A percentile compares a stretch with the other conserved stretches of the same genome.
phyloP scores from a whole-genome alignment of 2,113 vertebrate species.

The Osmerus eperlanus region DNA sequence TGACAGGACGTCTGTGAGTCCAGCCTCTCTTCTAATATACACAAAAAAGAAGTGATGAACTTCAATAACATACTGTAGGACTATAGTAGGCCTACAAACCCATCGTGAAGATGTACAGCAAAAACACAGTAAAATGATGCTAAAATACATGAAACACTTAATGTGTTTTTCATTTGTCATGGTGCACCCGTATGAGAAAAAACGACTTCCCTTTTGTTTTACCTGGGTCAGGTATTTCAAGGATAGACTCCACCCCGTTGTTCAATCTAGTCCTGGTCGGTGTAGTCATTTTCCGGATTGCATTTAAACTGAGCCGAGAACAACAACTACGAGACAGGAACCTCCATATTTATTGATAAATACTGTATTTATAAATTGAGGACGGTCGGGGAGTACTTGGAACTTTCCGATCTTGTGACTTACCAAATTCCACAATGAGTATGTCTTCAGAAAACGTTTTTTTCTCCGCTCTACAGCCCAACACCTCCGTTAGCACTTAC shows the following conservation, averaged over 20 bases:
- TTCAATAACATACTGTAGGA: too few relatives aligned
- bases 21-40: too few relatives aligned
- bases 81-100: too few relatives aligned
- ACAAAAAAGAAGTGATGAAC: too few relatives aligned
- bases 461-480: conserved; percentile 71
- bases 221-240: not conserved
- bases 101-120: too few relatives aligned
- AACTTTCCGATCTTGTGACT: not conserved
- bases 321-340: not conserved
- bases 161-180: not conserved
- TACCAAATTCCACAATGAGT: conserved; percentile 21
- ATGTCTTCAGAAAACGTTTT: conserved; percentile 64
- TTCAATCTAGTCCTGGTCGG: not conserved
- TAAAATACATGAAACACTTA: not conserved
- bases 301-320: not conserved
- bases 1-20: too few relatives aligned
- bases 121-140: too few relatives aligned
- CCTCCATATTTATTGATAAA: not conserved
- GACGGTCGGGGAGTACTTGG: not conserved
- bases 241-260: conserved; percentile 5
- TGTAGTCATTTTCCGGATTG: not conserved
- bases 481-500: conserved; percentile 65
- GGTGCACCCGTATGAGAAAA: not conserved
- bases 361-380: not conserved
- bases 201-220: not conserved